phyloP scores from a whole-genome alignment of 2,113 vertebrate species.

The Prionailurus bengalensis region DNA sequence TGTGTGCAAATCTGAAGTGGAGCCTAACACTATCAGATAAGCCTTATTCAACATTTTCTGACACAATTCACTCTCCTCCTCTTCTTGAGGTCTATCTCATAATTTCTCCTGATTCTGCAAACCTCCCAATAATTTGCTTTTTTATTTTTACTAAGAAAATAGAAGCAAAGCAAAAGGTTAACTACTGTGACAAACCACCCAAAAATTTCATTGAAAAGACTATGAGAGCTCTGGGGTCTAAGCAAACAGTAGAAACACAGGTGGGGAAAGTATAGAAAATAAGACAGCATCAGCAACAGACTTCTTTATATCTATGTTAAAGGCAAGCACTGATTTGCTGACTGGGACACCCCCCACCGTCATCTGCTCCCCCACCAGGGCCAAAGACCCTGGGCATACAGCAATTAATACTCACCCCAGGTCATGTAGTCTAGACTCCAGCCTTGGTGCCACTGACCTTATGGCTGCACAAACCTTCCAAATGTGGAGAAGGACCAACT shows the following conservation, averaged over 20 bases:
- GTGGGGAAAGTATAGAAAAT: not conserved
- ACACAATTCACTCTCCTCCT: not conserved
- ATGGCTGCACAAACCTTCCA: not conserved
- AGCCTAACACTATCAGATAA: not conserved
- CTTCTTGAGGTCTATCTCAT: not conserved
- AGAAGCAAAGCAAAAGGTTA: conserved; percentile 35
- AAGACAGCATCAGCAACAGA: not conserved
- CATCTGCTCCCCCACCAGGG: not conserved
- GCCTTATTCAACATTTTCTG: not conserved
- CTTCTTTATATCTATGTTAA: not conserved
- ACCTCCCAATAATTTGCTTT: not conserved
- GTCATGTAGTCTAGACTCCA: not conserved
- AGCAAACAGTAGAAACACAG: not conserved
- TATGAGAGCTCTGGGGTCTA: not conserved
- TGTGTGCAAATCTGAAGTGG: not conserved
- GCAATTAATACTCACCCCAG: not conserved
- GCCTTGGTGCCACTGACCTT: not conserved
- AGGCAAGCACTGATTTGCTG: not conserved
- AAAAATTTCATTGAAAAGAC: not conserved
- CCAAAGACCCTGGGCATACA: not conserved
- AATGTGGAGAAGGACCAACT: not conserved
- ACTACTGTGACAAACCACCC: not conserved
- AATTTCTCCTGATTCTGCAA: conserved; percentile 10
- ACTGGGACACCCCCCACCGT: not conserved
- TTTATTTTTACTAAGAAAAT: not conserved